phyloP scores from a whole-genome alignment of 2,797 vertebrate species.

The Rousettus madagascariensis region DNA sequence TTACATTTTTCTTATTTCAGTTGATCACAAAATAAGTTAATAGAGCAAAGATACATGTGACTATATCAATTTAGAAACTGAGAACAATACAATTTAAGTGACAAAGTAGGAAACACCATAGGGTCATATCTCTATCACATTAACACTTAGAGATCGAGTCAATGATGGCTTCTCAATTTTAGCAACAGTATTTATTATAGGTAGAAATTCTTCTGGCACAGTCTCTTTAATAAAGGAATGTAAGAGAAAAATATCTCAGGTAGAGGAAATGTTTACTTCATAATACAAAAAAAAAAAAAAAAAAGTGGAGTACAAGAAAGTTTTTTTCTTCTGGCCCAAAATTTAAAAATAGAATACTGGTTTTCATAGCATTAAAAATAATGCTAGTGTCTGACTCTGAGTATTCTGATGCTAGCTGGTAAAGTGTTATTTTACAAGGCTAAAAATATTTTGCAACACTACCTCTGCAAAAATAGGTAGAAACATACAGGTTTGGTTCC shows the following conservation, averaged over 20 bases:
- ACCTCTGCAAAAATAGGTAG: background rate
- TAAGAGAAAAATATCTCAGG: background rate
- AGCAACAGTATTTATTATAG: background rate
- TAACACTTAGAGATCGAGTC: background rate
- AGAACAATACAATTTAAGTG: background rate
- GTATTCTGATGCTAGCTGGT: background rate
- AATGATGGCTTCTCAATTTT: background rate
- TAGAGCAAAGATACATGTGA: background rate
- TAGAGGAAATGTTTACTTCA: constrained; percentile 14
- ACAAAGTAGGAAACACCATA: background rate
- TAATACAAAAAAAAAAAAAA: background rate
- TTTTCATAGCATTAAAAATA: background rate
- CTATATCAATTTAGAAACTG: background rate
- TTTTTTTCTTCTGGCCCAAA: constrained; percentile 3
- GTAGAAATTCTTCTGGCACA: background rate
- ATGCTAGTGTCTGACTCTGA: background rate
- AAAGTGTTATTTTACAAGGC: background rate
- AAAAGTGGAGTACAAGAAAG: background rate
- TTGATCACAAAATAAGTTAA: background rate
- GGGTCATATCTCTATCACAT: background rate
- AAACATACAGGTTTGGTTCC: background rate
- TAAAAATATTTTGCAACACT: constrained; percentile 28
- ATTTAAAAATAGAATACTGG: constrained; percentile 25
- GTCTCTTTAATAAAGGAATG: background rate
- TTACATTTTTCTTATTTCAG: background rate